phyloP scores from a whole-genome alignment of 1,140 invertebrate genomes.

The Lordiphosa clarofinis region DNA sequence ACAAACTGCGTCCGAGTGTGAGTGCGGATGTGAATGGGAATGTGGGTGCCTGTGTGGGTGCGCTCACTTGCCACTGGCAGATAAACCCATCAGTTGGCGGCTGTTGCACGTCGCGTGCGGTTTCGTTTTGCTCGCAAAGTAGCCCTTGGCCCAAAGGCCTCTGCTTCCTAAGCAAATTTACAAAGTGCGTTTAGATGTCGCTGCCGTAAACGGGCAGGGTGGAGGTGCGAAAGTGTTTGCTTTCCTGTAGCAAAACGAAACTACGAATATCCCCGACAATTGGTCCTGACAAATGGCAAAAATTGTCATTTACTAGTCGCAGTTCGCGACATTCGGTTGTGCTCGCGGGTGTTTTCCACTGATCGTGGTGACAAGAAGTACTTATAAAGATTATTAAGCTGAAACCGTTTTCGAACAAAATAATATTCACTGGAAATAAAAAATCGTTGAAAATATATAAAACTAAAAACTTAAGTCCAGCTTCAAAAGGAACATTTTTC shows the following conservation, averaged over 20 bases:
- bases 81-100: constrained; percentile 71
- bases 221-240: not conserved
- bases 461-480: too few species aligned
- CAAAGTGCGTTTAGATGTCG: constrained; percentile 48
- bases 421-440: too few species aligned
- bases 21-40: constrained; percentile 8
- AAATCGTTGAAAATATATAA: too few species aligned
- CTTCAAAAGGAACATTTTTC: too few species aligned
- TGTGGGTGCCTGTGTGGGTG: constrained; percentile 29
- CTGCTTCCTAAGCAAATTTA: constrained; percentile 39
- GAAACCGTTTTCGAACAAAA: too few species aligned
- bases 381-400: not conserved
- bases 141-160: constrained; percentile 13
- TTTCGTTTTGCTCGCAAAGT: constrained; percentile 30
- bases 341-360: constrained; percentile 17
- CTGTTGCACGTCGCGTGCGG: constrained; percentile 75
- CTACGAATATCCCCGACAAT: constrained; percentile 24
- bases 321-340: constrained; percentile 50
- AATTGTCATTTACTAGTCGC: constrained; percentile 53
- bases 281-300: constrained; percentile 27
- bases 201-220: constrained; percentile 2
- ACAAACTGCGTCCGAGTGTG: constrained; percentile 38
- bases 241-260: constrained; percentile 28
- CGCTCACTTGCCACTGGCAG: constrained; percentile 36
- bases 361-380: constrained; percentile 8